A percentile compares a stretch with the other conserved stretches of the same genome.
These are phyloP conservation scores for Eurytoma californica DNA, from an alignment of 2,888 invertebrate species.

Conservation along the genomic window DNA sequence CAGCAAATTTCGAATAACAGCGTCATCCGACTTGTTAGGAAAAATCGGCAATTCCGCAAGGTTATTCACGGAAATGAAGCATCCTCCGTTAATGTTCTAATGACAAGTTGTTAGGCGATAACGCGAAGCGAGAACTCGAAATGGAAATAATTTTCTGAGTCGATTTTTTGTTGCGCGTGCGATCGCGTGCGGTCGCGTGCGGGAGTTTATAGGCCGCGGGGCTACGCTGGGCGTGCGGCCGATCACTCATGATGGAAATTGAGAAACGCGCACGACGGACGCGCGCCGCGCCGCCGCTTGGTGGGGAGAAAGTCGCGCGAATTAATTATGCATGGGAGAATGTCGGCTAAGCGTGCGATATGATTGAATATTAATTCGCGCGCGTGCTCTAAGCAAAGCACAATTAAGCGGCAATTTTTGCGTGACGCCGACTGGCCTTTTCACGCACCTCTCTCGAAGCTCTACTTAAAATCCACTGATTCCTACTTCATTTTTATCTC, in stretches of 20 bases:
- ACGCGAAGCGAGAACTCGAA: background rate
- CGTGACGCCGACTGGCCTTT: constrained; percentile 1
- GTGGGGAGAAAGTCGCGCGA: constrained; percentile 35
- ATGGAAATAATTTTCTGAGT: background rate
- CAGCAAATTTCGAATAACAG: background rate
- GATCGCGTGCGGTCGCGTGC: too few relatives aligned
- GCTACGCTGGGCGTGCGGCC: background rate
- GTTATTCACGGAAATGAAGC: too few relatives aligned
- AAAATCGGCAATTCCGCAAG: background rate
- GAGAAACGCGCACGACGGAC: constrained; percentile 17
- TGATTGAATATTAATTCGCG: constrained; percentile 32
- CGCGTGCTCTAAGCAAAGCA: background rate
- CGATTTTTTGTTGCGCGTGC: background rate
- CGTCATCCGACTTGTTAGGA: background rate
- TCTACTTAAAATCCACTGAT: constrained; percentile 9
- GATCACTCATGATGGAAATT: constrained; percentile 1
- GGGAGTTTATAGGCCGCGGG: constrained; percentile 23
- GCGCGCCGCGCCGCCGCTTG: background rate
- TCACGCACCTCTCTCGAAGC: background rate
- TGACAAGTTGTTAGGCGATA: too few relatives aligned
- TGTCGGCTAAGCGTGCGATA: constrained; percentile 1
- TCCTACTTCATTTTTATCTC: background rate
- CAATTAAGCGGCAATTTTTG: constrained; percentile 20
- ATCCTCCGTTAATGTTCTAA: too few relatives aligned
- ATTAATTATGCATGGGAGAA: constrained; percentile 28